Conservation (phyloP, 2,113 vertebrate species). For the Columba livia region DNA sequence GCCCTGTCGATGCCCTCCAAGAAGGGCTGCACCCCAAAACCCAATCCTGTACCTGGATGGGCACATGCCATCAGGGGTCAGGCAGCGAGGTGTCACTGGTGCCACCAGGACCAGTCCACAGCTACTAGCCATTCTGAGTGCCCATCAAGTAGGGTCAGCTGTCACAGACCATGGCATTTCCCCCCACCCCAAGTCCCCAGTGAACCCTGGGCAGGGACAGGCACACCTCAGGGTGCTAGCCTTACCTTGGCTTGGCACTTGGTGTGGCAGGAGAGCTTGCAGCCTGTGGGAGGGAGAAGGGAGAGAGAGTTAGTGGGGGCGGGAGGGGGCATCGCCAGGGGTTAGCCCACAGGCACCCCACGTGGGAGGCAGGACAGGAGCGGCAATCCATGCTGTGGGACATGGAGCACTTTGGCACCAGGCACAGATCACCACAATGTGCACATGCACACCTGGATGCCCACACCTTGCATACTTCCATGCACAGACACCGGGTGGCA, state of each 20-base stretch:
- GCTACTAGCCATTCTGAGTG: not conserved
- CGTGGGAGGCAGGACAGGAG: rapidly evolving
- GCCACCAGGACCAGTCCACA: not conserved
- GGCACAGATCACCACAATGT: rapidly evolving
- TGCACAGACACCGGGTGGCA: rapidly evolving
- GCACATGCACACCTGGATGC: rapidly evolving
- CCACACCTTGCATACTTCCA: rapidly evolving
- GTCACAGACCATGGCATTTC: not conserved
- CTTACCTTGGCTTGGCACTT: slow-evolving; percentile 67
- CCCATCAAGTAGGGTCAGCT: not conserved
- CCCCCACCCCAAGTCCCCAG: not conserved
- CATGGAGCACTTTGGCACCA: not conserved
- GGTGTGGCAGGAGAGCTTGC: slow-evolving; percentile 66
- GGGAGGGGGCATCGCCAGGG: rapidly evolving
- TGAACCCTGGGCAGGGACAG: rapidly evolving
- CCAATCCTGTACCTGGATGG: rapidly evolving
- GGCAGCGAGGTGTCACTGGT: not conserved
- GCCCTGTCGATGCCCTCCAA: not conserved
- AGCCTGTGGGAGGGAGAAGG: not conserved
- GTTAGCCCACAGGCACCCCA: not conserved
- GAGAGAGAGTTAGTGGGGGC: not conserved
- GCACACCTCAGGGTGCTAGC: rapidly evolving
- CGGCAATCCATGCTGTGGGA: not conserved
- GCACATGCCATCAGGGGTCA: rapidly evolving
- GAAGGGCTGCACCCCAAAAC: not conserved